These are phyloP conservation scores for Pyralis farinalis DNA, from an alignment of 2,888 invertebrate species.

Conservation along the genomic window DNA sequence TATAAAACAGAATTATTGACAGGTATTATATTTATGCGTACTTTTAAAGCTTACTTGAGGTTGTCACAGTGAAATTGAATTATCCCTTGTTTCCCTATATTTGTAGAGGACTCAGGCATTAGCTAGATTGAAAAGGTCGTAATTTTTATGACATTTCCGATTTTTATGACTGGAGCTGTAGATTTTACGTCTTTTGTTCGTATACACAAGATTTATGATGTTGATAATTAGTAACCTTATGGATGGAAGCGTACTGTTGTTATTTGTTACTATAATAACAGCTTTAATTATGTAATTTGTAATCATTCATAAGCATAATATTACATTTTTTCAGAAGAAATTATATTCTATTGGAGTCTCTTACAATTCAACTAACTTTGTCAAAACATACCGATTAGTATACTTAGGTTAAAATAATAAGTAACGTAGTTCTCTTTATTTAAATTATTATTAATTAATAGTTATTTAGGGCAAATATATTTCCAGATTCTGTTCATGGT, in stretches of 20 bases:
- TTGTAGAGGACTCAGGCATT: constrained; percentile 6
- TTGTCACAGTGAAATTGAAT: constrained; percentile 11
- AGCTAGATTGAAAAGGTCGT: constrained; percentile 7
- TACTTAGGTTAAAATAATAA: no score
- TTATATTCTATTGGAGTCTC: no score
- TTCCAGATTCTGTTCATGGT: no score
- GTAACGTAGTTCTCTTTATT: no score
- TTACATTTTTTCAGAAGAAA: no score
- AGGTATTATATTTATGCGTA: constrained; percentile 7
- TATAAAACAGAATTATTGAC: constrained; percentile 10
- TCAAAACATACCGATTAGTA: no score
- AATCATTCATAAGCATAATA: no score
- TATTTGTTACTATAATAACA: not conserved
- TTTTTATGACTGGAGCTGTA: constrained; percentile 6
- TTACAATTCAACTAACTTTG: no score
- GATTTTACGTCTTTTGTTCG: not conserved
- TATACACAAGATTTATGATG: not conserved
- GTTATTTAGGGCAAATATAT: no score
- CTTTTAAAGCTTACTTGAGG: constrained; percentile 6
- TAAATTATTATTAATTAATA: no score
- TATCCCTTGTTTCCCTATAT: constrained; percentile 8
- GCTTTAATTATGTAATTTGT: no score
- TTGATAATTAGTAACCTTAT: not conserved
- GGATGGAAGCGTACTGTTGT: not conserved
- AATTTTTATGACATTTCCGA: constrained; percentile 10